Evolutionary conservation across 1,140 invertebrate genomes (phyloP).

Genomic region (Scaptodrosophila lebanonensis): DNA sequence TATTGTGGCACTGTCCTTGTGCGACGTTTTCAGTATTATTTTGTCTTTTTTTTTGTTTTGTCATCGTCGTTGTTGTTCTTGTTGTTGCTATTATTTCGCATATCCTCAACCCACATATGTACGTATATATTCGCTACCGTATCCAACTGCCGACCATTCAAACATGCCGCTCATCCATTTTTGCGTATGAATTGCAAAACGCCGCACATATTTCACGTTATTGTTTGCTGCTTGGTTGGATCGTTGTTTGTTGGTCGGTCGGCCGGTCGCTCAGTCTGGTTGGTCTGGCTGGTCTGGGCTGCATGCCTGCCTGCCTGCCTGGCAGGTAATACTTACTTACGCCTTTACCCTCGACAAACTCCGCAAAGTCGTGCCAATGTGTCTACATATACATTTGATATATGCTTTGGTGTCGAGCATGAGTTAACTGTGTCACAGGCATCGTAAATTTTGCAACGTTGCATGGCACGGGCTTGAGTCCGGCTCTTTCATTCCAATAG

Average conservation of each 20-base stretch:
- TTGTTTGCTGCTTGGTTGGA: slow-evolving; percentile 44
- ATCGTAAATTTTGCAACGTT: slow-evolving; percentile 72
- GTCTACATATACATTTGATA: slow-evolving; percentile 57
- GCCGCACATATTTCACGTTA: slow-evolving; percentile 75
- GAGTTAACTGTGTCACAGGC: slow-evolving; percentile 75
- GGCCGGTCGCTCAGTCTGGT: slow-evolving; percentile 3
- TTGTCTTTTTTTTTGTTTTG: slow-evolving; percentile 57
- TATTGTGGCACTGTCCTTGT: slow-evolving; percentile 15
- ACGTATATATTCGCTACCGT: slow-evolving; percentile 40
- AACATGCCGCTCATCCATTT: slow-evolving; percentile 69
- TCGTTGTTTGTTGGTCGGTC: not conserved
- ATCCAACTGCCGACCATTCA: slow-evolving; percentile 35
- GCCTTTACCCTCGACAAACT: slow-evolving; percentile 19
- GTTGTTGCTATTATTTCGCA: slow-evolving; percentile 25
- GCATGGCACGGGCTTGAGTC: slow-evolving; percentile 16
- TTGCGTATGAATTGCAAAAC: slow-evolving; percentile 75
- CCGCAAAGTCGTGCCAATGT: slow-evolving; percentile 54
- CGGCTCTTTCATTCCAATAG: not conserved
- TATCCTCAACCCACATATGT: slow-evolving; percentile 16
- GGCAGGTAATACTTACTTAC: slow-evolving; percentile 42
- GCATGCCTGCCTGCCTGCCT: slow-evolving; percentile 13
- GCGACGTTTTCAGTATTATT: slow-evolving; percentile 27
- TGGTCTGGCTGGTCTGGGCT: not conserved
- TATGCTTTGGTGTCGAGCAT: slow-evolving; percentile 74
- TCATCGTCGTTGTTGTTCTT: slow-evolving; percentile 33